Percentiles rank a stretch among this genome's conserved stretches.
Conservation (phyloP, 1,140 invertebrate genomes). For the Temnothorax longispinosus region DNA sequence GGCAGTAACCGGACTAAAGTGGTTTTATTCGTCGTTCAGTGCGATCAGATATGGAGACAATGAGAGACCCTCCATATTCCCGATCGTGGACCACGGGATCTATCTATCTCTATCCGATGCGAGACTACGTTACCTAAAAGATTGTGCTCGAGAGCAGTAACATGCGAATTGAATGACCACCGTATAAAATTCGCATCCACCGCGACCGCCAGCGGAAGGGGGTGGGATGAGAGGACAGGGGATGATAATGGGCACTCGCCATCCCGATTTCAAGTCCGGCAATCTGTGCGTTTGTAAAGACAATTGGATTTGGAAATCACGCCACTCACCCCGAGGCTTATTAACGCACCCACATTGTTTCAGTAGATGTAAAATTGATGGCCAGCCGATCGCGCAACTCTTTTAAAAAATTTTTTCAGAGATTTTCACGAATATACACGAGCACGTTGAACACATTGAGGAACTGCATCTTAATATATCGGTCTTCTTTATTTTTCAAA, state of each 20-base stretch:
- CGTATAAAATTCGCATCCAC: conserved; percentile 70
- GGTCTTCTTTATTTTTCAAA: background rate
- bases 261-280: conserved; percentile 38
- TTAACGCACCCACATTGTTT: conserved; percentile 47
- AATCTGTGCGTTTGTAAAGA: conserved; percentile 62
- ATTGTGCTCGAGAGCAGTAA: conserved; percentile 47
- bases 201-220: background rate
- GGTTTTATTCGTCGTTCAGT: conserved; percentile 78
- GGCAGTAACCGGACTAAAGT: conserved; percentile 73
- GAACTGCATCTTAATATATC: background rate
- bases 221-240: background rate
- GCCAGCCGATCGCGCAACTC: background rate
- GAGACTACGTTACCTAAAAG: conserved; percentile 33
- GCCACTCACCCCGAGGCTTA: background rate
- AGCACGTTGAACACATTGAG: background rate
- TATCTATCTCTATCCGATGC: conserved; percentile 56
- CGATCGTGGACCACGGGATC: conserved; percentile 37
- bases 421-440: background rate
- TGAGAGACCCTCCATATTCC: conserved; percentile 76
- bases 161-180: conserved; percentile 68
- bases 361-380: conserved; percentile 8
- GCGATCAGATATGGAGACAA: conserved; percentile 81
- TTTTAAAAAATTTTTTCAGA: background rate
- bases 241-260: conserved; percentile 51
- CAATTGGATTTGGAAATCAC: conserved; percentile 58